These are phyloP conservation scores for Noctua fimbriata DNA, from an alignment of 2,888 invertebrate genomes.

Conservation along the genomic window DNA sequence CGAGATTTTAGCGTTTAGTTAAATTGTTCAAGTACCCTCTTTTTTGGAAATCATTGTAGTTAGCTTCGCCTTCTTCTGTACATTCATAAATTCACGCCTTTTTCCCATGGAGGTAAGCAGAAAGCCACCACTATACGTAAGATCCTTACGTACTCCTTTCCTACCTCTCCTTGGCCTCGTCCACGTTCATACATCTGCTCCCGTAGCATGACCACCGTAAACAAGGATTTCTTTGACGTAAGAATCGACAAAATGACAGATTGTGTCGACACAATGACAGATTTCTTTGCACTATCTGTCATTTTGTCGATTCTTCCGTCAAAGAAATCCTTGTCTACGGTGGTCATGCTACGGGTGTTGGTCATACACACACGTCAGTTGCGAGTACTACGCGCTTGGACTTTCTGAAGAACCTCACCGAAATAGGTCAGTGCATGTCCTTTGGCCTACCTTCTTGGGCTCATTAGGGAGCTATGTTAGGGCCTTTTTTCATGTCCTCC, in stretches of 20 bases:
- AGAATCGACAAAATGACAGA: too few species aligned
- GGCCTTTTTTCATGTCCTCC: neutral
- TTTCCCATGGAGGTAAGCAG: neutral
- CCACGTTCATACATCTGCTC: neutral
- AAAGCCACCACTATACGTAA: neutral
- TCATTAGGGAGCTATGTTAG: neutral
- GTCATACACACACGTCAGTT: neutral
- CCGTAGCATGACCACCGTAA: too few species aligned
- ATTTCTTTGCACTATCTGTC: too few species aligned
- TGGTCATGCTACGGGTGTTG: too few species aligned
- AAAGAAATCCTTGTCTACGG: too few species aligned
- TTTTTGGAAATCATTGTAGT: neutral
- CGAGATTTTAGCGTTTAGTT: neutral
- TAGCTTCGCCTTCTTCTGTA: neutral
- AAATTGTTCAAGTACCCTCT: constrained; percentile 4
- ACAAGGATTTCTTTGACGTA: too few species aligned
- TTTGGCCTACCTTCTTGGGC: neutral
- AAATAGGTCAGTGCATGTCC: neutral
- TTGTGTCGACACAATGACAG: too few species aligned
- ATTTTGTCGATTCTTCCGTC: too few species aligned
- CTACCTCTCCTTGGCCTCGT: neutral
- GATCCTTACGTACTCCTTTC: neutral
- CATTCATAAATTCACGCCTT: neutral
- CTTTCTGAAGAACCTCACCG: neutral
- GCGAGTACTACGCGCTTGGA: neutral